These are phyloP conservation scores for Nipponia nippon DNA, from an alignment of 2,113 vertebrate genomes.

Conservation along the genomic window DNA sequence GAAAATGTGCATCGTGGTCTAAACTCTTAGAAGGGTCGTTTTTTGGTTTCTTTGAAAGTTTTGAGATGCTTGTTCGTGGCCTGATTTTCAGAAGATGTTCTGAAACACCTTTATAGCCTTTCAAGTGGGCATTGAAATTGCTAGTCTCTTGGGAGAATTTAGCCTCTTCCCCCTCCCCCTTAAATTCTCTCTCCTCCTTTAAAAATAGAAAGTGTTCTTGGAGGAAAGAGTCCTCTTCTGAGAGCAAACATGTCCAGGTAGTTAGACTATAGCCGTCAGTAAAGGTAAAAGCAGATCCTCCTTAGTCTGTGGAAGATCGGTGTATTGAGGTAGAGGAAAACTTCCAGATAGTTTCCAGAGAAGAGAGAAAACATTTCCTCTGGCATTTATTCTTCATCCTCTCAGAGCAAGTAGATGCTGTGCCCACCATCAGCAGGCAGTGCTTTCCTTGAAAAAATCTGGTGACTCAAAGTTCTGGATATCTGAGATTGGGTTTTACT, in stretches of 20 bases:
- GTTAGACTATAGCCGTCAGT: background rate
- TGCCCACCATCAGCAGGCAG: background rate
- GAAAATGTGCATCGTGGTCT: constrained; percentile 43
- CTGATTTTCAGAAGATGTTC: constrained; percentile 15
- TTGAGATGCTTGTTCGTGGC: constrained; percentile 15
- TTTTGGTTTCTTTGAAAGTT: constrained; percentile 53
- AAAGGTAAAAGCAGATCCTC: background rate
- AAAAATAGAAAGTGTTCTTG: constrained; percentile 20
- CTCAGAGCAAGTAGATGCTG: background rate
- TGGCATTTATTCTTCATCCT: background rate
- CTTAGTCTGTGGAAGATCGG: background rate
- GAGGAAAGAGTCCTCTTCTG: background rate
- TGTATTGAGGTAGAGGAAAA: background rate
- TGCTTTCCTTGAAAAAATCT: background rate
- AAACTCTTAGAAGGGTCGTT: constrained; percentile 50
- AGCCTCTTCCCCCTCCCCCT: background rate
- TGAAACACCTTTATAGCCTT: constrained; percentile 53
- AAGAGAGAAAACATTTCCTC: background rate
- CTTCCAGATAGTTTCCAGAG: background rate
- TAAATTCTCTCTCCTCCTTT: background rate
- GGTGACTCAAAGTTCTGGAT: background rate
- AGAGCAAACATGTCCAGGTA: background rate
- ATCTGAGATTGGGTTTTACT: background rate
- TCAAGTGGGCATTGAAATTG: constrained; percentile 45
- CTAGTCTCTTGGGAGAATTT: background rate